Conservation (phyloP, 2,888 invertebrate species). For the Drosophila melanosoma region DNA sequence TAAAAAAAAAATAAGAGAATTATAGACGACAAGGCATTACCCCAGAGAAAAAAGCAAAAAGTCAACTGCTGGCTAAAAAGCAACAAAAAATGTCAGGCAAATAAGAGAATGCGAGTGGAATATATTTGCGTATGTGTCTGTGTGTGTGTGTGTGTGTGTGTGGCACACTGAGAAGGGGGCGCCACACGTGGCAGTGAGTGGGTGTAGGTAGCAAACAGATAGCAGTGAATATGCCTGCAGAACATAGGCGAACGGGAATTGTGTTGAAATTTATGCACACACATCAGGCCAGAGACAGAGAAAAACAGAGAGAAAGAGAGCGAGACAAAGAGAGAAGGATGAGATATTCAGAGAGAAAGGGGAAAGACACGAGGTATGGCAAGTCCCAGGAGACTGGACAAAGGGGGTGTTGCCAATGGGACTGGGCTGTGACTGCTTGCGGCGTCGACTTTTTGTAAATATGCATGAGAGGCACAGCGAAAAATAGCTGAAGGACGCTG, state of each 20-base stretch:
- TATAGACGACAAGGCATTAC: conserved; percentile 46
- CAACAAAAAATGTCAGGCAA: conserved; percentile 43
- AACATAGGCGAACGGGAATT: conserved; percentile 26
- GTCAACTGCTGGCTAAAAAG: conserved; percentile 59
- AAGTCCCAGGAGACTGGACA: conserved; percentile 36
- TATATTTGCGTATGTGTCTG: conserved; percentile 8
- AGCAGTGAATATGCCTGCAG: conserved; percentile 28
- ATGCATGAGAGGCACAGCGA: conserved; percentile 70
- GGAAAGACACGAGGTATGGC: conserved; percentile 5
- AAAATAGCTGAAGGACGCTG: conserved; percentile 66
- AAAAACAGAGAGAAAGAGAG: background rate
- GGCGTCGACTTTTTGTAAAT: conserved; percentile 52
- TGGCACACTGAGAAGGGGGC: conserved; percentile 8
- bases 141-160: conserved; percentile 10
- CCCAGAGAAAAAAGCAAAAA: conserved; percentile 61
- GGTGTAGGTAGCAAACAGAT: conserved; percentile 1
- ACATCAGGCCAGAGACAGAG: conserved; percentile 14
- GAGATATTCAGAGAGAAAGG: conserved; percentile 3
- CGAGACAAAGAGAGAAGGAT: conserved; percentile 6
- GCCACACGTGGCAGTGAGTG: background rate
- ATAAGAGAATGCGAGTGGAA: conserved; percentile 32
- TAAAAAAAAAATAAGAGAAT: conserved; percentile 23
- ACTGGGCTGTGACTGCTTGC: conserved; percentile 24
- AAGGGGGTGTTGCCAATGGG: conserved; percentile 24
- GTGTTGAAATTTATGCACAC: conserved; percentile 69